Evolutionary conservation across 2,888 invertebrate genomes (phyloP).

Genomic region (Leucophenga montana): DNA sequence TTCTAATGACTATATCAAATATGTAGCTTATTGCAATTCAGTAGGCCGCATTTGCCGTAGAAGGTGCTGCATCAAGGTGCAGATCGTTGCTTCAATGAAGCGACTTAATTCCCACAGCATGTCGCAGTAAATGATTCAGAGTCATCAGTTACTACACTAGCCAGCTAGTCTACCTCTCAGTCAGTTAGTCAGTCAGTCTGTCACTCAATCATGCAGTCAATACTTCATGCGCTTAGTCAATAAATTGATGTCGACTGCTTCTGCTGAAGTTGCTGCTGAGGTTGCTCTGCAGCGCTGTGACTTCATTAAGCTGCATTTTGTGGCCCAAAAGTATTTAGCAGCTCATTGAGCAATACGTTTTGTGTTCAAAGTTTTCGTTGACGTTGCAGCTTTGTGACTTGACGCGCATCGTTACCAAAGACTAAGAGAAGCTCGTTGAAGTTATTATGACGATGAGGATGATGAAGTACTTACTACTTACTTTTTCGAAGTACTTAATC

Average conservation of each 20-base stretch:
- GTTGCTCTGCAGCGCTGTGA: constrained; percentile 28
- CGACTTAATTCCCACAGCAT: constrained; percentile 58
- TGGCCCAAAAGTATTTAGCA: constrained; percentile 47
- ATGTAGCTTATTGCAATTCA: constrained; percentile 36
- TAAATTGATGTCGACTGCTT: constrained; percentile 50
- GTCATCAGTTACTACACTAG: not conserved
- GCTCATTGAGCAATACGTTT: constrained; percentile 42
- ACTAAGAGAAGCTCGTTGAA: no score
- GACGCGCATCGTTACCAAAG: no score
- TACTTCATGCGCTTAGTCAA: constrained; percentile 60
- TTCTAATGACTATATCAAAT: constrained; percentile 53
- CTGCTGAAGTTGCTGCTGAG: constrained; percentile 8
- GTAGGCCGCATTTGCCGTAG: constrained; percentile 34
- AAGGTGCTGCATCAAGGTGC: constrained; percentile 50
- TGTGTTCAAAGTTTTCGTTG: not conserved
- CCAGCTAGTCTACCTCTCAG: constrained; percentile 34
- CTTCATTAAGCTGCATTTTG: constrained; percentile 56
- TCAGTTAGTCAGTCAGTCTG: constrained; percentile 32
- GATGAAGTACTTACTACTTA: no score
- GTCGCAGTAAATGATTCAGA: constrained; percentile 35
- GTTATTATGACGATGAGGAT: no score
- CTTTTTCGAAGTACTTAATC: no score
- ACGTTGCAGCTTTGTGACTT: constrained; percentile 33
- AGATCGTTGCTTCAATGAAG: constrained; percentile 30
- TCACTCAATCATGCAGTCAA: constrained; percentile 60